A percentile compares a stretch with the other conserved stretches of the same genome.
Conservation (phyloP, 1,140 invertebrate genomes). For the Zophobas morio region DNA sequence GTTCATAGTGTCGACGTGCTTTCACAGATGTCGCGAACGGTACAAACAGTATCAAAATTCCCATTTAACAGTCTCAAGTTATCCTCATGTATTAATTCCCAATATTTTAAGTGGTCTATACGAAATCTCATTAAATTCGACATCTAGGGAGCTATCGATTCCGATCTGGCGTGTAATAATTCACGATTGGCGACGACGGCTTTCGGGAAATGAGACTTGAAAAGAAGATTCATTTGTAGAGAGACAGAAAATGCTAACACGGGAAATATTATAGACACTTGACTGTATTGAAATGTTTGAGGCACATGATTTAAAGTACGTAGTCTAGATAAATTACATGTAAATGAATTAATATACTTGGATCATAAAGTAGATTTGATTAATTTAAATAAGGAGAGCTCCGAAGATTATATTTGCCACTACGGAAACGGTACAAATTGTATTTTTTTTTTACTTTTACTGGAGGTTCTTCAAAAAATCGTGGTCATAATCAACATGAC, state of each 20-base stretch:
- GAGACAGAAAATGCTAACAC: background rate
- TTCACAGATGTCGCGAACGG: constrained; percentile 17
- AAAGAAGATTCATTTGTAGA: constrained; percentile 16
- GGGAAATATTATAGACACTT: no score
- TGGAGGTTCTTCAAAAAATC: no score
- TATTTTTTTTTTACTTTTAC: no score
- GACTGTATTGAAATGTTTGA: no score
- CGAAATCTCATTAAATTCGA: constrained; percentile 34
- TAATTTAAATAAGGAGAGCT: no score
- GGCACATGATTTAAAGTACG: no score
- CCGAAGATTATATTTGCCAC: no score
- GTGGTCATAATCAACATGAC: no score
- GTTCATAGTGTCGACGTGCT: background rate
- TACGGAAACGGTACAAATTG: no score
- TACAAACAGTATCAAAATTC: background rate
- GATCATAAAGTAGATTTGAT: no score
- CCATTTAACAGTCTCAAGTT: background rate
- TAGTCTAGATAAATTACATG: no score
- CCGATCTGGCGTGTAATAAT: constrained; percentile 31
- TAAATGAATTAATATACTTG: no score
- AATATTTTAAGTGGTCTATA: constrained; percentile 36
- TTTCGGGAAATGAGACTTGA: constrained; percentile 26
- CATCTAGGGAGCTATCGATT: constrained; percentile 17
- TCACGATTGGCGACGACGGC: constrained; percentile 37
- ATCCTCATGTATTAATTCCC: constrained; percentile 17